Evolutionary conservation across 2,888 invertebrate species (phyloP).

Genomic region (Drosophila prolongata): DNA sequence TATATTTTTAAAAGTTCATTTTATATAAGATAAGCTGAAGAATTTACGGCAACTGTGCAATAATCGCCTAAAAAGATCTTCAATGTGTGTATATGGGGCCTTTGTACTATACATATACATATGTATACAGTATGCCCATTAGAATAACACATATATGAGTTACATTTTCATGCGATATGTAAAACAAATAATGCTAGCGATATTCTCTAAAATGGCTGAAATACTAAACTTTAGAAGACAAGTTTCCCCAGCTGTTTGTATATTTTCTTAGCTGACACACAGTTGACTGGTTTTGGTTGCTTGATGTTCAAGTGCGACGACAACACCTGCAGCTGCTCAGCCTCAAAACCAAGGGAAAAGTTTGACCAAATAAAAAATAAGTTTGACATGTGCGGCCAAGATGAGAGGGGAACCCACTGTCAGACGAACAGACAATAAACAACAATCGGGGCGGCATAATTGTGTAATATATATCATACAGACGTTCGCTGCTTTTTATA

Average conservation of each 20-base stretch:
- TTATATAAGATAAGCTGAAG: no score
- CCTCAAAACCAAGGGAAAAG: constrained; percentile 21
- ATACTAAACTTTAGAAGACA: not conserved
- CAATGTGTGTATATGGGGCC: no score
- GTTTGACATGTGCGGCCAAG: constrained; percentile 10
- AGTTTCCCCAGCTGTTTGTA: constrained; percentile 12
- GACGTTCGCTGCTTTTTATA: not conserved
- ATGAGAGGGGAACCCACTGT: constrained; percentile 5
- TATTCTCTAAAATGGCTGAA: not conserved
- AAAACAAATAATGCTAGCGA: no score
- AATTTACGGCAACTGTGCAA: no score
- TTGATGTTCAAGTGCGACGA: constrained; percentile 32
- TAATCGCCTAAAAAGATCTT: no score
- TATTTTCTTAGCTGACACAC: constrained; percentile 45
- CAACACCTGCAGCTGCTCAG: constrained; percentile 49
- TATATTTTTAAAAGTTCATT: no score
- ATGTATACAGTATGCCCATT: no score
- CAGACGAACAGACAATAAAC: constrained; percentile 54
- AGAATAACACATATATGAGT: no score
- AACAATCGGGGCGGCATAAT: constrained; percentile 60
- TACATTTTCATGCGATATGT: no score
- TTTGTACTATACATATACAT: no score
- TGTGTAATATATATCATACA: constrained; percentile 47
- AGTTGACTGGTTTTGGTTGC: constrained; percentile 4
- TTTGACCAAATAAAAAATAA: constrained; percentile 28